These are phyloP conservation scores for Rhogogaster chlorosoma DNA, from an alignment of 2,888 invertebrate species.

Conservation along the genomic window DNA sequence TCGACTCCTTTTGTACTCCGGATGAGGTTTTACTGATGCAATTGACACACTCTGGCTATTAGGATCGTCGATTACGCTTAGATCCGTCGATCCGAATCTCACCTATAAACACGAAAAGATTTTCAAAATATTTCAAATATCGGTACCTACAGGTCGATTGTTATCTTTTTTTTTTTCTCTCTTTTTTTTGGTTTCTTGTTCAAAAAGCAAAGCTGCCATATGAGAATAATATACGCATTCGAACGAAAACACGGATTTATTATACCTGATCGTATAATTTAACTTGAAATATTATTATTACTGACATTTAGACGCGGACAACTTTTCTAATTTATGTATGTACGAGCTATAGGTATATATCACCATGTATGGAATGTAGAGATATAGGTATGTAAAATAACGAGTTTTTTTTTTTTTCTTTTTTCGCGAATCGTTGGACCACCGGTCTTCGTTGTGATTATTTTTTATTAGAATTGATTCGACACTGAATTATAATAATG, in stretches of 20 bases:
- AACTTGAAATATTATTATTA: background rate
- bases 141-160: background rate
- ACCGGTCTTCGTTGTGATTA: background rate
- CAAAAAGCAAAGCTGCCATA: background rate
- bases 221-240: background rate
- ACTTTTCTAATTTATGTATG: constrained; percentile 36
- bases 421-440: background rate
- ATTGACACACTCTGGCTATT: constrained; percentile 65
- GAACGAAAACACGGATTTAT: background rate
- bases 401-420: background rate
- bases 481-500: background rate
- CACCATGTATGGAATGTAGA: background rate
- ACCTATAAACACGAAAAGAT: constrained; percentile 60
- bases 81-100: constrained; percentile 67
- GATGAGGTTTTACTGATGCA: constrained; percentile 64
- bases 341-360: background rate
- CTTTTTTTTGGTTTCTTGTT: background rate
- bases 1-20: constrained; percentile 64
- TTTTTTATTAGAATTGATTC: background rate
- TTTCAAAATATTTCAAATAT: background rate
- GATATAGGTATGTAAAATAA: background rate
- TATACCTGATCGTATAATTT: background rate
- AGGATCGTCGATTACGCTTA: constrained; percentile 60
- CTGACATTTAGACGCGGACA: constrained; percentile 25
- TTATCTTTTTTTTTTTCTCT: background rate